Evolutionary conservation across 1,140 invertebrate species (phyloP), one percentile per base, ranked within the genome.

Genomic region (Sesamia nonagrioides): DNA sequence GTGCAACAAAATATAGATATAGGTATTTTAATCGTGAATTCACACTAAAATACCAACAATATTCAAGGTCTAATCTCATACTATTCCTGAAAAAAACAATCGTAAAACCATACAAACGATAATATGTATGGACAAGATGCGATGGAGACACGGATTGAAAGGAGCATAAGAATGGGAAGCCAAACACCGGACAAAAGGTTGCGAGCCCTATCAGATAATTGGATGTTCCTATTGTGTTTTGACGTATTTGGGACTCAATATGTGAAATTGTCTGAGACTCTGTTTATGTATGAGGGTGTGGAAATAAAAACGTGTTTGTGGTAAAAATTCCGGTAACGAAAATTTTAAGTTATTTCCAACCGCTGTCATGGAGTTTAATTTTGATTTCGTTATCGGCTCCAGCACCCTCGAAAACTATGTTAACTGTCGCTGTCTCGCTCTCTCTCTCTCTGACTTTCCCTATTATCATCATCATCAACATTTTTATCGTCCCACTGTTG

Each of bases 171-270:
- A 68, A 48, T 66, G 15, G 40, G 42, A 61, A 68, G 40, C 63
- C 63, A 21, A 11, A 68, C 17, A 15, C 27, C 63, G 63, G 63
- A 68, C 63, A 68, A 68, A 27, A 66, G 63, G 18, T 68, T 68
- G 9, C 17, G 15, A 68, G 18, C 21, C 42, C 63, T 68, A 68
- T 68, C 63, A 48, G 63, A 68, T 68, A 68, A 68, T 68, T 68
- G 63, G n/a, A 68, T 45, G 40, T 48, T 45, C 63, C 42, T 35
- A 68, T 68, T 68, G 63, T 68, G 40, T 68, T 68, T 68, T 48
- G 18, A 45, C 42, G 63, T 21, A 48, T 68, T 68, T 45, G 9
- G 17, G 63, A 48, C 48, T 48, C 63, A 48, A 68, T 68, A 5
- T 45, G 63, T 45, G 63, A 15, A 27, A 68, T 68, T 68, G 63